Percentiles rank a stretch among this genome's conserved stretches.
These are phyloP conservation scores for pig (Sus scrofa) DNA, from an alignment of 2,113 vertebrate species.

Conservation along the genomic window DNA sequence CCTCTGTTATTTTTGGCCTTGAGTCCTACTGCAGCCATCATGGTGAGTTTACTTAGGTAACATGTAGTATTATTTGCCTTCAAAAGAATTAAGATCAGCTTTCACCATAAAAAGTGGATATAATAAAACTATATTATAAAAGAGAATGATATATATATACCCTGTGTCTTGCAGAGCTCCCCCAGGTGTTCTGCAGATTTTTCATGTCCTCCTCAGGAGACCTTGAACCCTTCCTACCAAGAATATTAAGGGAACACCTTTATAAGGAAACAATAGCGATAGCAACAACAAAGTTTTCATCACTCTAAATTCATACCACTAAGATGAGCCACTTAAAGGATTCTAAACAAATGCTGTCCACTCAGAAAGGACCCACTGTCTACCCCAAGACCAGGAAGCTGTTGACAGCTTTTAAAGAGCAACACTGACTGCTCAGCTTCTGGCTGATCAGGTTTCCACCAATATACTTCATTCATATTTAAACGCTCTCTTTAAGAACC, in stretches of 20 bases:
- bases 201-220: not conserved
- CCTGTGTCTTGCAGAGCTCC: not conserved
- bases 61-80: not conserved
- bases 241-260: not conserved
- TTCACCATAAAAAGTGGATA: not conserved
- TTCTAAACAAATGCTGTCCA: not conserved
- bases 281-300: not conserved
- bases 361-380: not conserved
- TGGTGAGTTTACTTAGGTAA: not conserved
- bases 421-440: not conserved
- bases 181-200: not conserved
- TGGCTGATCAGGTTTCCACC: not conserved
- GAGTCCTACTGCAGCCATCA: not conserved
- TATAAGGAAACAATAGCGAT: not conserved
- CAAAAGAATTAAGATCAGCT: not conserved
- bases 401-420: not conserved
- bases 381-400: not conserved
- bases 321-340: not conserved
- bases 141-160: not conserved
- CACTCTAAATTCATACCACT: not conserved
- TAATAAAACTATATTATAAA: not conserved
- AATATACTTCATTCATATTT: not conserved
- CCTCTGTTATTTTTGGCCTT: not conserved
- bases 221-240: not conserved
- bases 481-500: not conserved